phyloP scores from a whole-genome alignment of 2,888 invertebrate species.

The Drosophila tanythrix region DNA sequence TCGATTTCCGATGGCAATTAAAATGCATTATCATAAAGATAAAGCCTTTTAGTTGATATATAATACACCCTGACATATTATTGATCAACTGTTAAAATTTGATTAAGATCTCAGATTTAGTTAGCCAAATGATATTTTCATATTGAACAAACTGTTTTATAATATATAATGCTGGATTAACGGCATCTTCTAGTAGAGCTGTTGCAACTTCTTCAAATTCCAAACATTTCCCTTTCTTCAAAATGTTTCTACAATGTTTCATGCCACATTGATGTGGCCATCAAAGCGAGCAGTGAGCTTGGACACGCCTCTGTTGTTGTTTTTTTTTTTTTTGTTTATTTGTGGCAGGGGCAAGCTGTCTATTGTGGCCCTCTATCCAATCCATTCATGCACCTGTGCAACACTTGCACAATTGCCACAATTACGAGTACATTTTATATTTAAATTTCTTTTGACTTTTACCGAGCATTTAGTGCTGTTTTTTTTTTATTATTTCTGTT shows the following conservation, averaged over 20 bases:
- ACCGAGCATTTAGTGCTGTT: slow-evolving; percentile 39
- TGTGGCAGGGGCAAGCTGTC: slow-evolving; percentile 15
- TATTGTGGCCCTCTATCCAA: slow-evolving; percentile 5
- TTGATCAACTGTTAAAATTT: neutral
- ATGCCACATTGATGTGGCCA: slow-evolving; percentile 27
- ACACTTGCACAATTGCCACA: slow-evolving; percentile 37
- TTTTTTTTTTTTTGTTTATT: neutral
- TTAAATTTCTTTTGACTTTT: slow-evolving; percentile 64
- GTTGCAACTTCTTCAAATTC: neutral
- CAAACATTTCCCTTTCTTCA: slow-evolving; percentile 3
- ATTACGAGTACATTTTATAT: slow-evolving; percentile 47
- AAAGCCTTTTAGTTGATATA: neutral
- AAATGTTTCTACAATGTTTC: slow-evolving; percentile 21
- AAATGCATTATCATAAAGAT: neutral
- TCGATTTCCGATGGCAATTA: neutral
- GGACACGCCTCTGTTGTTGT: slow-evolving; percentile 35
- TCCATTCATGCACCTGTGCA: slow-evolving; percentile 14
- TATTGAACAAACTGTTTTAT: neutral
- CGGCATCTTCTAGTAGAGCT: neutral
- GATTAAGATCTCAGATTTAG: neutral
- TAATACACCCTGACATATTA: neutral
- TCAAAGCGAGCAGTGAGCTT: slow-evolving; percentile 15
- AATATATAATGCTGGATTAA: neutral
- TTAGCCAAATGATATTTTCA: neutral
- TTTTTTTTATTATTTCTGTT: slow-evolving; percentile 13